Percentiles rank a stretch among this genome's conserved stretches.
These are phyloP conservation scores for Drosophila lowei DNA, from an alignment of 1,140 invertebrate species.

Conservation along the genomic window DNA sequence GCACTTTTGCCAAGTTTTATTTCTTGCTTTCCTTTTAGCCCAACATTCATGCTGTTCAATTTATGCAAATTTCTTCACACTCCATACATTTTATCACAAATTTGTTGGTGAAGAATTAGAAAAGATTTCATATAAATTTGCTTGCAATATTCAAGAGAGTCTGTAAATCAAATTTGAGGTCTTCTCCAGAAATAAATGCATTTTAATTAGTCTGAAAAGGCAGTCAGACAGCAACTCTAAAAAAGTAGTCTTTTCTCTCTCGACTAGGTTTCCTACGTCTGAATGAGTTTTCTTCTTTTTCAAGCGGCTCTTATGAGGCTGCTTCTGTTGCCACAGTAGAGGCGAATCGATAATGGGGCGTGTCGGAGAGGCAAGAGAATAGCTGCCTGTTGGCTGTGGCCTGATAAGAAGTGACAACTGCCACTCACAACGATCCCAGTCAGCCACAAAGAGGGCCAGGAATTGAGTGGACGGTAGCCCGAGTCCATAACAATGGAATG, in stretches of 20 bases:
- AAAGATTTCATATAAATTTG: too few species aligned
- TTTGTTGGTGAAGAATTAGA: too few species aligned
- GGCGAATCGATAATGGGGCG: slow-evolving; percentile 61
- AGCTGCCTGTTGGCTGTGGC: slow-evolving; percentile 1
- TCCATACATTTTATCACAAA: background rate
- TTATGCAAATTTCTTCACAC: slow-evolving; percentile 8
- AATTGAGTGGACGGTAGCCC: too few species aligned
- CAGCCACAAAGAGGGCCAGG: background rate
- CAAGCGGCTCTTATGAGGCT: slow-evolving; percentile 10
- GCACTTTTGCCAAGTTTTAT: slow-evolving; percentile 38
- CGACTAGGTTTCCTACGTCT: slow-evolving; percentile 45
- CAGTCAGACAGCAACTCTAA: slow-evolving; percentile 26
- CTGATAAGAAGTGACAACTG: slow-evolving; percentile 34
- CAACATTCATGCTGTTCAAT: background rate
- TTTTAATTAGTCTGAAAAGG: too few species aligned
- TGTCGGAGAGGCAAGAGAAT: slow-evolving; percentile 27
- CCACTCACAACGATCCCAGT: slow-evolving; percentile 13
- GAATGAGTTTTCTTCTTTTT: slow-evolving; percentile 59
- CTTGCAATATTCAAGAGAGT: too few species aligned
- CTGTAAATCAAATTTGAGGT: too few species aligned
- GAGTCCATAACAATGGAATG: too few species aligned
- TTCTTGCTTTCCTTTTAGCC: slow-evolving; percentile 3
- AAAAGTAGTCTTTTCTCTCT: slow-evolving; percentile 31
- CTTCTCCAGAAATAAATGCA: too few species aligned
- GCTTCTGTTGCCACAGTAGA: slow-evolving; percentile 13